A percentile compares a stretch with the other conserved stretches of the same genome.
phyloP scores from a whole-genome alignment of 2,113 vertebrate genomes.

The Rhinopomastus cyanomelas region DNA sequence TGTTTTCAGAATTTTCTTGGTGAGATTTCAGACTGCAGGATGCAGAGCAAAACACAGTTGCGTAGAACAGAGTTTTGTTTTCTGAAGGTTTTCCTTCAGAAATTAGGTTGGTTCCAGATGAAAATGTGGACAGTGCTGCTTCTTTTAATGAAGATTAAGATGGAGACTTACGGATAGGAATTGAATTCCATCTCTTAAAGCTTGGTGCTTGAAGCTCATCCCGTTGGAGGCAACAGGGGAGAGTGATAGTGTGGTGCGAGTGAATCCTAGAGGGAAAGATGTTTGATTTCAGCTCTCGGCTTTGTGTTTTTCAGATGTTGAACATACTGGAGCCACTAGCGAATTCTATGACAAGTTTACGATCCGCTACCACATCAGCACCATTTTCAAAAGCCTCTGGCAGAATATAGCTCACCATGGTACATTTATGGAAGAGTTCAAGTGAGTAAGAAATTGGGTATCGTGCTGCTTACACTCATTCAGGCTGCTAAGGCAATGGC shows the following conservation, averaged over 20 bases:
- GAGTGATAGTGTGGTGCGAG: neutral
- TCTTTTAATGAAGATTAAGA: neutral
- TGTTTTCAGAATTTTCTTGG: neutral
- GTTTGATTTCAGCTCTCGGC: neutral
- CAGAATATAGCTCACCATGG: constrained; percentile 97
- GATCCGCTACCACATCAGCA: constrained; percentile 99
- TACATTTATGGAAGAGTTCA: constrained; percentile 99
- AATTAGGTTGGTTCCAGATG: neutral
- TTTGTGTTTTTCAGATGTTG: constrained; percentile 83
- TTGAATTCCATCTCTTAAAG: neutral
- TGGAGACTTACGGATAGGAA: neutral
- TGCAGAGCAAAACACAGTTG: neutral
- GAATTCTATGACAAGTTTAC: constrained; percentile 99
- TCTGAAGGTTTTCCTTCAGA: neutral
- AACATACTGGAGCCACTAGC: constrained; percentile 96
- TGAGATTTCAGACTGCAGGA: neutral
- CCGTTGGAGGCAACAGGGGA: neutral
- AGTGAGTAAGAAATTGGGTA: constrained; percentile 81
- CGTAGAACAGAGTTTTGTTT: neutral
- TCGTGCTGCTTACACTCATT: neutral
- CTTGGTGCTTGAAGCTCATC: neutral
- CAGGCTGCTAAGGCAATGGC: neutral
- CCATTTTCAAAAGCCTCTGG: constrained; percentile 99
- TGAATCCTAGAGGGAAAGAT: neutral
- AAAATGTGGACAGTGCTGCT: neutral